Conservation (phyloP, 2,113 vertebrate species). For the Otolemur garnettii region DNA sequence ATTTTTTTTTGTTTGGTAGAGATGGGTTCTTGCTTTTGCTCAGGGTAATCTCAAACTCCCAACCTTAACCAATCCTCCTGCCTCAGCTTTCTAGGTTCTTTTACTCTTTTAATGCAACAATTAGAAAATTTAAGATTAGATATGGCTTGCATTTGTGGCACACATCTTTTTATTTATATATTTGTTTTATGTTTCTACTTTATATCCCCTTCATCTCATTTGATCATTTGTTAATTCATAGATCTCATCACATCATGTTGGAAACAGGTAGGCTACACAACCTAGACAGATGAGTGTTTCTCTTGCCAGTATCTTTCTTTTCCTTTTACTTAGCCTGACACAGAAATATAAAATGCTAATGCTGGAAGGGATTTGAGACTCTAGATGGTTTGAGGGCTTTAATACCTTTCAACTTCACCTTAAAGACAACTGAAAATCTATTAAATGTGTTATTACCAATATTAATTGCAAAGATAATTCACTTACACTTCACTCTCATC, state of each 20-base stretch:
- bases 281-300: constrained; percentile 9
- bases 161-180: neutral
- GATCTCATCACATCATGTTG: neutral
- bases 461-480: neutral
- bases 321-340: neutral
- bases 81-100: neutral
- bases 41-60: too few relatives aligned
- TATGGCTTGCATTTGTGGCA: neutral
- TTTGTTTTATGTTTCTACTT: neutral
- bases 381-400: neutral
- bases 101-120: neutral
- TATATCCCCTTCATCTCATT: neutral
- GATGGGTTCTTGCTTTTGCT: too few relatives aligned
- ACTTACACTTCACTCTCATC: neutral
- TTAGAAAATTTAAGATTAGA: neutral
- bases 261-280: neutral
- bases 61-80: too few relatives aligned
- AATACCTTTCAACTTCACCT: neutral
- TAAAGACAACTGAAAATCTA: neutral
- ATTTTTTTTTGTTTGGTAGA: too few relatives aligned
- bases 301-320: neutral
- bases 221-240: neutral
- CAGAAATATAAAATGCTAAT: neutral
- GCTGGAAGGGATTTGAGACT: neutral
- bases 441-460: neutral